These are phyloP conservation scores for Budorcas taxicolor DNA, from an alignment of 2,113 vertebrate species.

Conservation along the genomic window DNA sequence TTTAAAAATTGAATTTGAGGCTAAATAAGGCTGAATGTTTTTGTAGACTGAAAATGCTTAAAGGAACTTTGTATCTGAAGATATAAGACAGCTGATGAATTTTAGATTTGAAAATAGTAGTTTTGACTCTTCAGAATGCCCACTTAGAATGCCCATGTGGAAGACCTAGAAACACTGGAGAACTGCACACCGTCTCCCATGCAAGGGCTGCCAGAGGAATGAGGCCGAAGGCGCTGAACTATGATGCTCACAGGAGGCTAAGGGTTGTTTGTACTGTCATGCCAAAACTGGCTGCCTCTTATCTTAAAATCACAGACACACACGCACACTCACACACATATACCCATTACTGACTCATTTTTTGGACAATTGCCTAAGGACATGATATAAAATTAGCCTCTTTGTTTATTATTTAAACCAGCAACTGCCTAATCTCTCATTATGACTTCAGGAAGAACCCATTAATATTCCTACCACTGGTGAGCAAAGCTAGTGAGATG, in stretches of 20 bases:
- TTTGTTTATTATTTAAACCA: conserved; percentile 24
- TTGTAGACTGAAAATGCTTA: conserved; percentile 40
- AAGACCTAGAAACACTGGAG: not conserved
- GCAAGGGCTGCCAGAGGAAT: not conserved
- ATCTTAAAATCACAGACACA: not conserved
- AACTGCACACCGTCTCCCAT: not conserved
- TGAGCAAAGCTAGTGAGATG: not conserved
- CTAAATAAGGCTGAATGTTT: conserved; percentile 42
- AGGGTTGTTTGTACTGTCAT: not conserved
- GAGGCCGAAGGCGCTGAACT: not conserved
- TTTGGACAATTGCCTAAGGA: not conserved
- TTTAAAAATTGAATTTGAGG: conserved; percentile 49
- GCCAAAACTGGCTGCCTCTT: not conserved
- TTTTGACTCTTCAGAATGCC: conserved; percentile 7
- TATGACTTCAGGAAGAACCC: conserved; percentile 35
- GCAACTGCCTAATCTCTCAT: not conserved
- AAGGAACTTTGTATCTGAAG: conserved; percentile 43
- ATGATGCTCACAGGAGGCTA: not conserved
- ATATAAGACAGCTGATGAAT: not conserved
- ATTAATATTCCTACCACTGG: not conserved
- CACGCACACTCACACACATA: not conserved
- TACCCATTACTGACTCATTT: not conserved
- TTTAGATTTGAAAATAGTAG: conserved; percentile 28
- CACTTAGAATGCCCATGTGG: not conserved
- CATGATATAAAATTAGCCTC: not conserved